phyloP scores from a whole-genome alignment of 2,888 invertebrate species.

The Agonum fuliginosum region DNA sequence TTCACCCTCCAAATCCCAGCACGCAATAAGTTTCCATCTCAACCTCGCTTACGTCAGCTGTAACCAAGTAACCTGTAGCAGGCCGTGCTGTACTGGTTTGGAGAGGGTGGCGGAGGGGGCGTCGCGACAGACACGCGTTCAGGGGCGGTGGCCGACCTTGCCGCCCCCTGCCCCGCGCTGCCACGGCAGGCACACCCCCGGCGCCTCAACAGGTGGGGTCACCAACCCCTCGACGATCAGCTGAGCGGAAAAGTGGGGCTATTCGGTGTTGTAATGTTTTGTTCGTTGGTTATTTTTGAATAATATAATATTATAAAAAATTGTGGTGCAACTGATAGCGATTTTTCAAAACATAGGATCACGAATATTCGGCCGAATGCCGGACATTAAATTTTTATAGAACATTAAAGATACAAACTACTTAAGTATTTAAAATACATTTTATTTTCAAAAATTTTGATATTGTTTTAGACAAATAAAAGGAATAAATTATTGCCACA shows the following conservation, averaged over 20 bases:
- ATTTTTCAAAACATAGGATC: too few relatives aligned
- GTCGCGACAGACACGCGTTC: slow-evolving; percentile 3
- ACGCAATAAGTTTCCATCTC: background rate
- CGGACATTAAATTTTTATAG: too few relatives aligned
- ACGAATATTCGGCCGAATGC: too few relatives aligned
- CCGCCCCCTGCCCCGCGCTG: background rate
- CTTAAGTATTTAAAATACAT: too few relatives aligned
- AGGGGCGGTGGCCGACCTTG: slow-evolving; percentile 35
- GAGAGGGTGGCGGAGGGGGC: background rate
- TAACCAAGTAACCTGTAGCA: slow-evolving; percentile 14
- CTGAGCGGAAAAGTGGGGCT: background rate
- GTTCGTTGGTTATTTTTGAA: too few relatives aligned
- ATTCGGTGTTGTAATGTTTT: too few relatives aligned
- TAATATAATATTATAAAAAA: too few relatives aligned
- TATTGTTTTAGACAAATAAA: too few relatives aligned
- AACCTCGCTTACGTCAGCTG: slow-evolving; percentile 22
- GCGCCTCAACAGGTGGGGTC: slow-evolving; percentile 27
- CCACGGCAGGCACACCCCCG: background rate
- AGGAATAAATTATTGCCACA: too few relatives aligned
- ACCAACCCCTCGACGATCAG: background rate
- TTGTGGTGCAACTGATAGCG: too few relatives aligned
- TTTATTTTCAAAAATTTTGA: too few relatives aligned
- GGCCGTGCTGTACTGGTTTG: background rate
- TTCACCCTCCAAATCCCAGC: background rate
- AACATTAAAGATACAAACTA: too few relatives aligned